Base-by-base conservation (phyloP, 2,888 invertebrate species). In the Melinopterus prodromus region DNA sequence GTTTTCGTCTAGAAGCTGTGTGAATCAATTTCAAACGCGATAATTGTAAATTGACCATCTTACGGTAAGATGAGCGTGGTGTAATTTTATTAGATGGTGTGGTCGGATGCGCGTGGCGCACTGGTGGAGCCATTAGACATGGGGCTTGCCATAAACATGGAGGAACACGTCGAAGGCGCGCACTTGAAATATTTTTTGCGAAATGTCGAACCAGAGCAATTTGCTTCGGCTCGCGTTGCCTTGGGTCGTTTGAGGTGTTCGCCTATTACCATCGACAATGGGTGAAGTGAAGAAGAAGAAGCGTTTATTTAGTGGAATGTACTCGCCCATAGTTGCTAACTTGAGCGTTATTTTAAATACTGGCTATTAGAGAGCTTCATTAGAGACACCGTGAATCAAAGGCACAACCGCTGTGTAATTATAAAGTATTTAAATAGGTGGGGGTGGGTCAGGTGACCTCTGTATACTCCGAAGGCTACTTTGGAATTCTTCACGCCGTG, bases 361-460 rank as follows among this genome's bases (percentile, higher is more conserved):
- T 53, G 53, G 53, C 53, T 53, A 53, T 53, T 53, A 53, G 53
- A 53, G 53, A 9, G 53, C 53, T 53, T 53, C 53, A 53, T 53
- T 53, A 53, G 53, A 53, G 53, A 53, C 53, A 53, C 82, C 80
- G 83, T 36, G 85, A 87, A 88, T 89, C 88, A 89, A 89, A 89
- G 89, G 86, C 84, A 7, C 36, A 84, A 84, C 88, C 89, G 89
- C 88, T 86, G 86, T 89, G 87, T 89, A 89, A 89, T 89, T 89
- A 89, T 89, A 89, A 89, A 89, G 88, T 88, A 88, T 89, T 89
- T 89, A 89, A 85, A 85, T 85, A 86, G 85, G 87, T 87, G 87
- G 88, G 88, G 87, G 88, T 87, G 86, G 86, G 87, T 84, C 86
- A 86, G 86, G 69, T 53, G 53, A 53, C 53, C 53, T 53, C 53